Base-by-base conservation (phyloP, 2,797 vertebrate genomes). In the Sebastes taczanowskii region DNA sequence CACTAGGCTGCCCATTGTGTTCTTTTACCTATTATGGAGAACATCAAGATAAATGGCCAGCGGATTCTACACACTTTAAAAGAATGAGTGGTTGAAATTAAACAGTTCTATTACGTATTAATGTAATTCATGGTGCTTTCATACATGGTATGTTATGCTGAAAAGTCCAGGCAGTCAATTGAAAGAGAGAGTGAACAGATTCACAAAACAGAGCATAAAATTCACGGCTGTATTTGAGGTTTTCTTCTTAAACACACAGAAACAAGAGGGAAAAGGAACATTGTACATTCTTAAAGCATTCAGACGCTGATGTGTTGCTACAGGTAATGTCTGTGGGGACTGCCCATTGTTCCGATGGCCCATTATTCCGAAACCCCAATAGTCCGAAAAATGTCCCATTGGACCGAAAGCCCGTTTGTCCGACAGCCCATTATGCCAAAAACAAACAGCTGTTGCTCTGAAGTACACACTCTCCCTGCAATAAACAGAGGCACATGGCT, bases 1-100 rank as follows among this genome's bases (percentile, higher is more conserved):
- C 52, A 68, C 67, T 49, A 30, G 55, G 35, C 73, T 61, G 70
- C 55, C 74, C 71, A 65, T 85, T 89, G 84, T 88, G 80, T 78
- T 74, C n/a, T 61, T 63, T 56, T 27, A 46, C 34, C 49, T 49
- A 63, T 76, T 62, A 62, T 9, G 27, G 22, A 78, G 18, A 13
- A 70, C 30, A 69, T 58, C 35, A 61, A 67, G 64, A 84, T 62
- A 53, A 78, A 77, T 71, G 63, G 53, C 46, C 3, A 38, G 46
- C 68, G 52, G 20, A n/a, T n/a, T 30, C 32, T 27, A 6, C n/a
- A 34, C 18, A 4, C 46, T 80, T 49, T 46, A 22, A 74, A 46
- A 70, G 22, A 53, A 11, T 11, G 11, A 30, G 7, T 3, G 4
- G 11, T 71, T 71, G 1, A 34, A 60, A 56, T 65, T 5, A 72